A percentile compares a stretch with the other conserved stretches of the same genome.
phyloP scores from a whole-genome alignment of 2,888 invertebrate genomes.

The Cephus runcator region DNA sequence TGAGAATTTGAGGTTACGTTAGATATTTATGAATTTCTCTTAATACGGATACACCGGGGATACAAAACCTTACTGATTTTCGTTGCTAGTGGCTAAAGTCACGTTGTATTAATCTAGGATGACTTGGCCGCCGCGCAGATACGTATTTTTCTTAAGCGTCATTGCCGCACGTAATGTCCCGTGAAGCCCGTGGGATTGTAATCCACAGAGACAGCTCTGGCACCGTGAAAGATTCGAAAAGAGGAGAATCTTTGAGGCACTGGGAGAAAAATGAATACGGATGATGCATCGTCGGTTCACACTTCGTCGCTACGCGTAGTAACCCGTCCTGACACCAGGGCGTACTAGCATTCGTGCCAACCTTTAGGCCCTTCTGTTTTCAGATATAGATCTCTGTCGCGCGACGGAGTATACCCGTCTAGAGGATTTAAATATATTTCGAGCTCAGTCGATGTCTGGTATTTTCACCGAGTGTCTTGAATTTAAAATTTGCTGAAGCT shows the following conservation, averaged over 20 bases:
- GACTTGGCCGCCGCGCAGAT: neutral
- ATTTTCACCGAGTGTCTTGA: neutral
- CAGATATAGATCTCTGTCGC: neutral
- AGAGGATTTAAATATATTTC: neutral
- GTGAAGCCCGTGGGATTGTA: neutral
- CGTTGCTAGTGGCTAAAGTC: neutral
- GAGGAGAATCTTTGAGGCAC: neutral
- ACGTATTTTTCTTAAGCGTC: neutral
- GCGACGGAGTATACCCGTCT: neutral
- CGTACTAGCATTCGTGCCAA: neutral
- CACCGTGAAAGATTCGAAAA: neutral
- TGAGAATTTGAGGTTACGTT: neutral
- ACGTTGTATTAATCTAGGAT: neutral
- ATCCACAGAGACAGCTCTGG: neutral
- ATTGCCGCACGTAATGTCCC: neutral
- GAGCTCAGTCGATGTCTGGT: neutral
- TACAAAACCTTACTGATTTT: neutral
- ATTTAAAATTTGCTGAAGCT: neutral
- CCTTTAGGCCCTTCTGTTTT: neutral
- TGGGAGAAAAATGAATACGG: constrained; percentile 12
- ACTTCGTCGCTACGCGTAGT: constrained; percentile 13
- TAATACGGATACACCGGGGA: neutral
- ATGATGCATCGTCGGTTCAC: constrained; percentile 15
- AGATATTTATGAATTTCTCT: neutral
- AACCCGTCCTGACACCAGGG: neutral